phyloP scores from a whole-genome alignment of 2,888 invertebrate species.

The Rhagophthalmus giganteus region DNA sequence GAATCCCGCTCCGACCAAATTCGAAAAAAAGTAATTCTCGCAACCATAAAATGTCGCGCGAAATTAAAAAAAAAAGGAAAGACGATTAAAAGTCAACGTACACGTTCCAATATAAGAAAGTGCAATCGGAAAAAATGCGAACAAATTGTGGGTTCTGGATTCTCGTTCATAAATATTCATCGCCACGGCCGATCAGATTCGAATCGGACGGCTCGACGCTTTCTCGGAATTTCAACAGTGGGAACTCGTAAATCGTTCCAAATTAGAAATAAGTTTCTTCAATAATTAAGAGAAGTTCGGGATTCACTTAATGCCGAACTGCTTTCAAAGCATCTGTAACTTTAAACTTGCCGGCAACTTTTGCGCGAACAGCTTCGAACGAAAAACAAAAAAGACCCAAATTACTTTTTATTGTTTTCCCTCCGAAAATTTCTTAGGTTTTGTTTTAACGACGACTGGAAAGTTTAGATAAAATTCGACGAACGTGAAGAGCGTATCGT shows the following conservation, averaged over 20 bases:
- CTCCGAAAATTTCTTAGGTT: constrained; percentile 2
- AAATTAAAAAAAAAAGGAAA: no score
- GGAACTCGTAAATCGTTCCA: constrained; percentile 30
- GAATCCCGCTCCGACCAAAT: no score
- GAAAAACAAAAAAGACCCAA: constrained; percentile 15
- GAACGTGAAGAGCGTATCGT: no score
- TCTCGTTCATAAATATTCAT: constrained; percentile 36
- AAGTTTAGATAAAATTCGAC: no score
- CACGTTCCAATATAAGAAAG: no score
- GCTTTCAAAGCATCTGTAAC: constrained; percentile 22
- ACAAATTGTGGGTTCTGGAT: constrained; percentile 16
- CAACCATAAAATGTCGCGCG: no score
- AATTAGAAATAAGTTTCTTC: constrained; percentile 33
- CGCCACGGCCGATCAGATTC: constrained; percentile 37
- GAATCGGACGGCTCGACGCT: constrained; percentile 37
- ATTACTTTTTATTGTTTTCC: constrained; percentile 15
- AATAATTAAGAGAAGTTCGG: constrained; percentile 33
- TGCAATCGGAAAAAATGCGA: constrained; percentile 14
- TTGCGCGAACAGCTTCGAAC: constrained; percentile 11
- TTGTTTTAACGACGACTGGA: constrained; percentile 5
- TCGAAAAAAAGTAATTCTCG: no score
- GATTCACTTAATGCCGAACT: constrained; percentile 31
- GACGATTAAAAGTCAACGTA: no score
- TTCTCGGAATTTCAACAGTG: constrained; percentile 34
- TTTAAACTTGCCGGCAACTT: constrained; percentile 19